Conservation (phyloP, 2,113 vertebrate species). For the Haemorhous mexicanus region DNA sequence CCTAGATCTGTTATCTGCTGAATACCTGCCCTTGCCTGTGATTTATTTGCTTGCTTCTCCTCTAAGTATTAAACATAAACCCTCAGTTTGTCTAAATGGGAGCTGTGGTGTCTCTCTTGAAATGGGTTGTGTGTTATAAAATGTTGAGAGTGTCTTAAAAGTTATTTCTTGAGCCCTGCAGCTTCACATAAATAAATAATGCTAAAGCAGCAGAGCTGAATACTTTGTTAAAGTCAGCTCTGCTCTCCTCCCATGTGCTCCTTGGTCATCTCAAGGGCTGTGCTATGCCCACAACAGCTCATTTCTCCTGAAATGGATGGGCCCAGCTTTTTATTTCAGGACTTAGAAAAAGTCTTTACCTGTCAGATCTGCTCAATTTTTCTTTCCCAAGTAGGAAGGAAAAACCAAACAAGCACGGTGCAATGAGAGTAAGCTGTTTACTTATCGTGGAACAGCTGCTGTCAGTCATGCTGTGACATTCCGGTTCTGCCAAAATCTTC, state of each 20-base stretch:
- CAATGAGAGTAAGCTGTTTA: not conserved
- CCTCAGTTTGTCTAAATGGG: not conserved
- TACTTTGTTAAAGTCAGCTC: not conserved
- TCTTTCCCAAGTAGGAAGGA: not conserved
- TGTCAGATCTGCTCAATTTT: not conserved
- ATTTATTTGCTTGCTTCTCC: not conserved
- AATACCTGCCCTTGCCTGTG: not conserved
- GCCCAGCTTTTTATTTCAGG: not conserved
- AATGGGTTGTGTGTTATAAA: not conserved
- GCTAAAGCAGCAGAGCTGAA: not conserved
- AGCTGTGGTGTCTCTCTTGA: not conserved
- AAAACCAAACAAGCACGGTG: not conserved
- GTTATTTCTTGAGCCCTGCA: not conserved
- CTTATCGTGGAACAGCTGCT: not conserved
- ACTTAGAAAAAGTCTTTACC: not conserved
- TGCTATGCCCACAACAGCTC: not conserved
- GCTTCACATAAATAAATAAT: not conserved
- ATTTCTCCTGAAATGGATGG: not conserved
- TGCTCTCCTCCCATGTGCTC: not conserved
- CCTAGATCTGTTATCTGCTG: not conserved
- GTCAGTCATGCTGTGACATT: constrained; percentile 17
- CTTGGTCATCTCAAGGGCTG: not conserved
- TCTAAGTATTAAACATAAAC: not conserved
- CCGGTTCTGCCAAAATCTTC: not conserved
- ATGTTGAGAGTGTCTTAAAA: not conserved